Conservation (phyloP, 1,140 invertebrate species). For the Andrena cerasifolii region DNA sequence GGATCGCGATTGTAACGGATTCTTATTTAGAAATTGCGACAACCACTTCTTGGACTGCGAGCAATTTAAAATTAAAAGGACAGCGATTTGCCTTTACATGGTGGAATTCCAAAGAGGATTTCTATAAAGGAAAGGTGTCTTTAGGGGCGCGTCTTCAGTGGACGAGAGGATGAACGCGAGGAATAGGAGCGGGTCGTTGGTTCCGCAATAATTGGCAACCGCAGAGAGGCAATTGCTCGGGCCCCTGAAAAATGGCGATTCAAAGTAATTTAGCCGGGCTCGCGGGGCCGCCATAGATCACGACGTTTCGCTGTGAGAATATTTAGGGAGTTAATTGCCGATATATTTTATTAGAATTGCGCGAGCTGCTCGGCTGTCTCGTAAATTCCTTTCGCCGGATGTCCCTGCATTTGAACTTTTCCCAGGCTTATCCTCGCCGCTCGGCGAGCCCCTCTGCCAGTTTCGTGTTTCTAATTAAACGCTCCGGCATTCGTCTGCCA, state of each 20-base stretch:
- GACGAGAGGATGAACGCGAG: too few relatives aligned
- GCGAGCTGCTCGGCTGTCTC: constrained; percentile 72
- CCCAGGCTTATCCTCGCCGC: constrained; percentile 36
- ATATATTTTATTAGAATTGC: constrained; percentile 81
- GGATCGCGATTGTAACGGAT: neutral
- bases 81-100: neutral
- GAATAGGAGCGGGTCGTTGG: constrained; percentile 50
- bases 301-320: constrained; percentile 78
- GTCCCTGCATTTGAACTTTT: constrained; percentile 77
- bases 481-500: constrained; percentile 55
- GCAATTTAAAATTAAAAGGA: neutral
- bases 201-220: constrained; percentile 72
- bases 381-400: constrained; percentile 79
- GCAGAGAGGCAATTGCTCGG: constrained; percentile 73
- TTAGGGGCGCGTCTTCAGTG: neutral
- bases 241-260: constrained; percentile 80
- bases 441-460: neutral
- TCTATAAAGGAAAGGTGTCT: constrained; percentile 4
- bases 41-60: too few relatives aligned
- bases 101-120: constrained; percentile 11
- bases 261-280: constrained; percentile 79
- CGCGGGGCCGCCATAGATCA: constrained; percentile 78
- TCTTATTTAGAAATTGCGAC: constrained; percentile 5
- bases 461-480: constrained; percentile 78
- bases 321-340: constrained; percentile 82